Conservation (phyloP, 2,888 invertebrate genomes). For the Sepiola atlantica region DNA sequence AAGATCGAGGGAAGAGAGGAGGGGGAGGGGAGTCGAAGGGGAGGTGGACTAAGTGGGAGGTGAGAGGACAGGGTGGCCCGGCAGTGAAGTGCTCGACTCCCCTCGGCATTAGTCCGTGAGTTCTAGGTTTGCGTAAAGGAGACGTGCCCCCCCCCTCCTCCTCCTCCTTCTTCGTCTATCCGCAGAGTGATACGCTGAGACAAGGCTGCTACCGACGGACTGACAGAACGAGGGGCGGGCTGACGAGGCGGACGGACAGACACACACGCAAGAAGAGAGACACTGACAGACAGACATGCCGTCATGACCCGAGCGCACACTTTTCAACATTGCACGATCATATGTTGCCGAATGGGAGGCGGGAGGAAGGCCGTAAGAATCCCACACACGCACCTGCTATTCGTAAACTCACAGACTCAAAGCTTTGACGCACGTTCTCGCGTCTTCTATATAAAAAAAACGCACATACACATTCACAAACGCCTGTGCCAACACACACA, state of each 20-base stretch:
- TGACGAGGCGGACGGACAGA: neutral
- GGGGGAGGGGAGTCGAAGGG: neutral
- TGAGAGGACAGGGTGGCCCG: neutral
- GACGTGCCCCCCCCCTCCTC: neutral
- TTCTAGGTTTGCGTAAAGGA: neutral
- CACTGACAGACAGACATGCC: neutral
- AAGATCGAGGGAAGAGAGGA: neutral
- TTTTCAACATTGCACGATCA: neutral
- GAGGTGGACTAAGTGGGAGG: neutral
- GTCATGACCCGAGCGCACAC: neutral
- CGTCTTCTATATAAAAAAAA: rapidly evolving
- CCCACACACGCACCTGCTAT: too few relatives aligned
- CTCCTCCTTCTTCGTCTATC: too few relatives aligned
- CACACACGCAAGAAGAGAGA: too few relatives aligned
- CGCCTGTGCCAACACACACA: neutral
- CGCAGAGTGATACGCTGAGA: neutral
- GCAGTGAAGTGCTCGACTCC: neutral
- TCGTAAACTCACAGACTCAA: neutral
- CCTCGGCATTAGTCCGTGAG: neutral
- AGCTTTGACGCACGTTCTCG: neutral
- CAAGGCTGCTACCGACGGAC: neutral
- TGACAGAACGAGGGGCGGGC: neutral
- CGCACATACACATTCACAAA: neutral
- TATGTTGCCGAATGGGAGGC: too few relatives aligned
- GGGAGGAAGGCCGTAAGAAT: neutral